Evolutionary conservation across 2,888 invertebrate genomes (phyloP), one percentile per base, ranked within the genome.

Genomic region (Cephus rjabovi): DNA sequence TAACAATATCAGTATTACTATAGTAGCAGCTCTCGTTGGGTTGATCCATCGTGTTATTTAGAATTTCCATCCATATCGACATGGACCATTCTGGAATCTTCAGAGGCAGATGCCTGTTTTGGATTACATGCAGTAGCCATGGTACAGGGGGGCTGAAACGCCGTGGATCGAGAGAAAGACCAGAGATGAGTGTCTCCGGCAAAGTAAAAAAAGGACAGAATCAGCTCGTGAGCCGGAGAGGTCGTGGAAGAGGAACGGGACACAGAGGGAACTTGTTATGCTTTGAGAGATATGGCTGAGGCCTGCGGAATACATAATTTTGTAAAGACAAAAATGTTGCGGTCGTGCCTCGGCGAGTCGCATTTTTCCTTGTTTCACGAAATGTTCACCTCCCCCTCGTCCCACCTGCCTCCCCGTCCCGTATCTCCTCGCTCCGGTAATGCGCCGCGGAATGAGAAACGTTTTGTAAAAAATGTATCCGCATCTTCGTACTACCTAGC

Each of bases 291-390:
- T 90, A 90, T 89, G 89, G 88, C 86, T 88, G 87, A 90, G 90
- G 90, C 90, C 90, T 90, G 91, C 88, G 88, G 91, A 91, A 91
- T 91, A 91, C 91, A 91, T 91, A 91, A 91, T 91, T 91, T 89
- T 90, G 90, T 91, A 90, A 91, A 91, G 91, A 91, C 91, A 91
- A 91, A 91, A 91, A 91, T 91, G 88, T 86, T 91, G 91, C 88
- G 91, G 91, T 90, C 89, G 89, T 90, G 88, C 88, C 88, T 83
- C 83, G 87, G 85, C 86, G 87, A 90, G 88, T 86, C 87, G 88
- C 89, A 90, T 91, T 91, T 91, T 90, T 91, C 89, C 90, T 90
- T 90, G 89, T 91, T 91, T 89, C 88, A 90, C 89, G 87, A 90
- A 91, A 90, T 89, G 89, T 88, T 90, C 86, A 89, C 75, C 70